These are phyloP conservation scores for Callipepla squamata DNA, from an alignment of 2,113 vertebrate genomes.

Conservation along the genomic window DNA sequence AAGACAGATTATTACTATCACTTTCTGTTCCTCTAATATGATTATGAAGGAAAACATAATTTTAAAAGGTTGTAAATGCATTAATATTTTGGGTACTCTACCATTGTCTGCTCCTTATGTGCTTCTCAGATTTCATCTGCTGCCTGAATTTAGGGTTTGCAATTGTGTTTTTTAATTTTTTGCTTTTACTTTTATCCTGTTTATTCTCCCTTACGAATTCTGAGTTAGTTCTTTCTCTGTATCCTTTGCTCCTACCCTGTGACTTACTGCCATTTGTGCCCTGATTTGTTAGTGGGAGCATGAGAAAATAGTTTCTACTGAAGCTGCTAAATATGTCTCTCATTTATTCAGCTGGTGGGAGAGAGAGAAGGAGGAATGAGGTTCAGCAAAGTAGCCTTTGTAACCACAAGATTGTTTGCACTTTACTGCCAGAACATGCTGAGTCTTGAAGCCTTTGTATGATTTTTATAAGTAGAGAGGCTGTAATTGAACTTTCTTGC, in stretches of 20 bases:
- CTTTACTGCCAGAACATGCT: conserved; percentile 56
- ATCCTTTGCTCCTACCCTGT: conserved; percentile 36
- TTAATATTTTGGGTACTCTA: background rate
- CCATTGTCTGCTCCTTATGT: background rate
- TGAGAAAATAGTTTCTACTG: conserved; percentile 67
- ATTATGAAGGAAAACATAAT: background rate
- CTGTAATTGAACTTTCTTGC: conserved; percentile 63
- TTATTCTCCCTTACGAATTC: conserved; percentile 9
- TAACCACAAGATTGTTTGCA: conserved; percentile 57
- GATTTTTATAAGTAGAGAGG: conserved; percentile 58
- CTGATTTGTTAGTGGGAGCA: conserved; percentile 52
- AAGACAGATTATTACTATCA: background rate
- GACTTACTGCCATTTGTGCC: conserved; percentile 45
- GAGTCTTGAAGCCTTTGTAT: conserved; percentile 50
- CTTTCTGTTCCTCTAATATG: background rate
- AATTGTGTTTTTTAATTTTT: background rate
- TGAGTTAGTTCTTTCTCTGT: conserved; percentile 16
- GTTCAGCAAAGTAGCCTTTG: conserved; percentile 65
- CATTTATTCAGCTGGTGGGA: conserved; percentile 64
- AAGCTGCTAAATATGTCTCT: conserved; percentile 64
- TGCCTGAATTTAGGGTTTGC: background rate
- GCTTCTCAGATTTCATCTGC: background rate
- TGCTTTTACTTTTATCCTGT: background rate
- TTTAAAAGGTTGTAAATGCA: background rate
- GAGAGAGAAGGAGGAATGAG: conserved; percentile 45